phyloP scores from a whole-genome alignment of 53 echinoderm and acorn worm genomes.

The Henricia sp. region DNA sequence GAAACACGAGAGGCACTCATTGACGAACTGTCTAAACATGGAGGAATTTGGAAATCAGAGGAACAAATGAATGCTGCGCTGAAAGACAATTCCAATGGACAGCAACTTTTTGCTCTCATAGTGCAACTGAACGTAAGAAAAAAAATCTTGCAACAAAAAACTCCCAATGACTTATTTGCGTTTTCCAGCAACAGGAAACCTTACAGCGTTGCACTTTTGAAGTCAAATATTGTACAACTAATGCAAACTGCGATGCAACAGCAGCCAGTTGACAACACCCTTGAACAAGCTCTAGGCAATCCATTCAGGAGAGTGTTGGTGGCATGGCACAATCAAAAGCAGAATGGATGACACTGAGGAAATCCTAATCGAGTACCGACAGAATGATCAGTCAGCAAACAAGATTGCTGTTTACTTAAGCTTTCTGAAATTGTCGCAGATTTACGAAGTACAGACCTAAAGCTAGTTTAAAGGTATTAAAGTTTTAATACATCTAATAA shows the following conservation, averaged over 20 bases:
- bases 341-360: neutral
- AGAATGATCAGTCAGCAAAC: neutral
- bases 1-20: too few relatives aligned
- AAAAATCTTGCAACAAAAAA: neutral
- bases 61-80: too few relatives aligned
- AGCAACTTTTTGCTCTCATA: too few relatives aligned
- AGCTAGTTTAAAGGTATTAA: neutral
- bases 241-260: neutral
- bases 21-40: too few relatives aligned
- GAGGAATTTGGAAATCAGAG: too few relatives aligned
- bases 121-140: too few relatives aligned
- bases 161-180: neutral
- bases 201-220: too few relatives aligned
- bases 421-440: conserved; percentile 10
- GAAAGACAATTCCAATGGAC: neutral
- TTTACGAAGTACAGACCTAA: neutral
- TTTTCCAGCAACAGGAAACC: too few relatives aligned
- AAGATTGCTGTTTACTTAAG: neutral
- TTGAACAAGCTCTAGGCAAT: neutral
- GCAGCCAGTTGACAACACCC: neutral
- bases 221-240: too few relatives aligned
- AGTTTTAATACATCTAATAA: too few relatives aligned
- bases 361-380: neutral
- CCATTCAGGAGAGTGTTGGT: too few relatives aligned
- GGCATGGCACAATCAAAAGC: neutral